These are phyloP conservation scores for Cichlasoma orientale DNA, from an alignment of 2,797 vertebrate genomes.

Conservation along the genomic window DNA sequence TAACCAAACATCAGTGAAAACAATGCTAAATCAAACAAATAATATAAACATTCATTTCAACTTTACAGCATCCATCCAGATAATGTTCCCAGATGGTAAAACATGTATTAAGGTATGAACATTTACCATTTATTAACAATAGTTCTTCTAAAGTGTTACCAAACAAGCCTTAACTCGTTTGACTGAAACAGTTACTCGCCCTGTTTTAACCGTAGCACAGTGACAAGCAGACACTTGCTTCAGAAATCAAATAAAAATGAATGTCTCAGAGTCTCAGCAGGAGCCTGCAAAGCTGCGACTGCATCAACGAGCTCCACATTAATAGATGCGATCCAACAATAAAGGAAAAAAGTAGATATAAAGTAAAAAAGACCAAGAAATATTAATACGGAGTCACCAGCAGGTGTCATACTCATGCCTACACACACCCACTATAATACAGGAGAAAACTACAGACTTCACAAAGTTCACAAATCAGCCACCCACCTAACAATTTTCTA, in stretches of 20 bases:
- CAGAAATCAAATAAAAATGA: too few relatives aligned
- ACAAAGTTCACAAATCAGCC: not conserved
- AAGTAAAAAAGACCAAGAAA: not conserved
- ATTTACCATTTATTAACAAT: not conserved
- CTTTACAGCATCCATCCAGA: too few relatives aligned
- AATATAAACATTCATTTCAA: not conserved
- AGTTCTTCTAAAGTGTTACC: not conserved
- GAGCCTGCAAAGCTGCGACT: not conserved
- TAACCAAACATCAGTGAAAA: not conserved
- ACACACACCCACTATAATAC: not conserved
- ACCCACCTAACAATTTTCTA: not conserved
- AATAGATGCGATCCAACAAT: not conserved
- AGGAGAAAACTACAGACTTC: not conserved
- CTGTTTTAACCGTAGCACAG: not conserved
- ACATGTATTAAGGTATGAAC: not conserved
- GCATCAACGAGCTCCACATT: not conserved
- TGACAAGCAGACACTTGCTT: not conserved
- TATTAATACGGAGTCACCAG: slow-evolving; percentile 1
- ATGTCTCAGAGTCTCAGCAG: not conserved
- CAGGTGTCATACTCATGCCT: slow-evolving; percentile 40
- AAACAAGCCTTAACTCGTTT: not conserved
- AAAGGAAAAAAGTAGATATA: not conserved
- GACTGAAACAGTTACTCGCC: not conserved
- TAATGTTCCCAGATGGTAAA: not conserved
- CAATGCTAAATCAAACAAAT: too few relatives aligned